Evolutionary conservation across 2,888 invertebrate species (phyloP), one percentile per base, ranked within the genome.

Genomic region (Diloba caeruleocephala): DNA sequence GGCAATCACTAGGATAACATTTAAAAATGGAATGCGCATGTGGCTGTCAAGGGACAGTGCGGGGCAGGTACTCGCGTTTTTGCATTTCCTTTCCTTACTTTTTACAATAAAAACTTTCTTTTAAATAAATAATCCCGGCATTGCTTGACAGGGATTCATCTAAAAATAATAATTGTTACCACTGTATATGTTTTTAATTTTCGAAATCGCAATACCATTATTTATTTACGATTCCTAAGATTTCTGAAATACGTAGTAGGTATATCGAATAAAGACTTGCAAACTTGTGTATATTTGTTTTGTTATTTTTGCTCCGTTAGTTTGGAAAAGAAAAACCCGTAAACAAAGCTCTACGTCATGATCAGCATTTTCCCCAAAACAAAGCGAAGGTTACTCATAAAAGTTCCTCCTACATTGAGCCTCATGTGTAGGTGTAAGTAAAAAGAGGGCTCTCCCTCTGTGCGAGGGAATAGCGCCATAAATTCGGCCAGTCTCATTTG

Each of bases 91-190:
- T 85, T 89, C 89, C 89, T 72, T 68, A 78, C 89, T 93, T 93
- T 93, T 93, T 93, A 89, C 84, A 89, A 89, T 92, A 92, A 92
- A 91, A 92, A 93, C 93, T 93, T 93, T 92, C 93, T 93, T 92
- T 89, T 90, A 92, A 92, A 92, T 92, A 92, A 92, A 93, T 92
- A 92, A 90, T 89, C 89, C 89, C 83, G 86, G 88, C 90, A 82
- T 81, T 75, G 85, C 79, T 84, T 92, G 92, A 92, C 92, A 89
- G 81, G 89, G 90, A 88, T 90, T 88, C 88, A 87, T 84, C 81
- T 85, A 85, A 89, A 90, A 92, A 92, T 91, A 92, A 91, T 89
- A 88, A 90, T 90, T 87, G 84, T 58, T 56, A 58, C 60, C 48
- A 50, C 29, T 34, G 43, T 50, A 53, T 21, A 15, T 42, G 56